Evolutionary conservation across 2,888 invertebrate genomes (phyloP).

Genomic region (Fabriciana adippe): DNA sequence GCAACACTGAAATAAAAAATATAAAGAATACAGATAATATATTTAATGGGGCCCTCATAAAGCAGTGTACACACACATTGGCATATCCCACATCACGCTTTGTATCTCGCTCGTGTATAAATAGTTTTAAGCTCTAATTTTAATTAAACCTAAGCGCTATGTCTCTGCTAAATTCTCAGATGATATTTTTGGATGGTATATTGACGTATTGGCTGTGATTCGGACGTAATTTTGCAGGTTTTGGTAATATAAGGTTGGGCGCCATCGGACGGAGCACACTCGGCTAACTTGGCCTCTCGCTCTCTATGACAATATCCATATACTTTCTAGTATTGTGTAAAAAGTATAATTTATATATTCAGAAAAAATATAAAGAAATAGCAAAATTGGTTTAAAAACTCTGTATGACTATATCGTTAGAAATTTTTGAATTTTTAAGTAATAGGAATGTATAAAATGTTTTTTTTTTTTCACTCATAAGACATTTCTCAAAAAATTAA

Average conservation of each 20-base stretch:
- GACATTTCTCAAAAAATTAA: too few species aligned
- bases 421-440: too few species aligned
- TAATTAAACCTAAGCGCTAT: slow-evolving; percentile 8
- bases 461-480: too few species aligned
- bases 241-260: slow-evolving; percentile 9
- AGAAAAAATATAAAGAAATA: too few species aligned
- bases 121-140: slow-evolving; percentile 9
- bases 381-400: too few species aligned
- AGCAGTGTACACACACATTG: not conserved
- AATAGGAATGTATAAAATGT: too few species aligned
- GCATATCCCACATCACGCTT: slow-evolving; percentile 10
- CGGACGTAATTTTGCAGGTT: slow-evolving; percentile 46
- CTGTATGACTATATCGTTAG: too few species aligned
- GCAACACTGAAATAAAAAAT: too few species aligned
- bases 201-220: slow-evolving; percentile 70
- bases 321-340: too few species aligned
- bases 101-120: not conserved
- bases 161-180: slow-evolving; percentile 35
- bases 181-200: slow-evolving; percentile 58
- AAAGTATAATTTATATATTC: too few species aligned
- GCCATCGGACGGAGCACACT: slow-evolving; percentile 38
- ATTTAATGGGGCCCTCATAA: not conserved
- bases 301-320: too few species aligned
- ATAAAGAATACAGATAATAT: not conserved
- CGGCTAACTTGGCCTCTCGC: slow-evolving; percentile 39